Evolutionary conservation across 2,888 invertebrate species (phyloP), one percentile per base, ranked within the genome.

Genomic region (Geophilus truncorum): DNA sequence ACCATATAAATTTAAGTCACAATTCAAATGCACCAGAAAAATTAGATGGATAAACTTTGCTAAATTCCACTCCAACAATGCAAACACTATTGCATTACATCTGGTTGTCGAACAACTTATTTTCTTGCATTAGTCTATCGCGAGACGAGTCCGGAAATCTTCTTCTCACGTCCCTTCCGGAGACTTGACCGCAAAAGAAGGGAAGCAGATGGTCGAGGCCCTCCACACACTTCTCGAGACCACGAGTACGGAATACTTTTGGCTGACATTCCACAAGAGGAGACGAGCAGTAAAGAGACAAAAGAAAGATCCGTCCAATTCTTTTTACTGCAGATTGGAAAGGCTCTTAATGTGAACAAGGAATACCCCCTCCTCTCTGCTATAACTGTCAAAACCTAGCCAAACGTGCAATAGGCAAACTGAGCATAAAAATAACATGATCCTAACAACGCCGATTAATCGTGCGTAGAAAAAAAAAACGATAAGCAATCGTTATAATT

Each of bases 221-320:
- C 57, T 23, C 40, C 57, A 21, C 57, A 57, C 57, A 21, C 12
- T 18, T 23, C 57, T 57, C 23, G 21, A 18, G 15, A 57, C 21
- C 57, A 57, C 57, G 57, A 57, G 57, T 57, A 23, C 21, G 10
- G 57, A 57, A 57, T 57, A 57, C 21, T 57, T 57, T 57, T 57
- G 57, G 57, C 57, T 57, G 57, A 57, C 57, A 57, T 57, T 57
- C 57, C 57, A 57, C 21, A 7, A 57, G 57, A 57, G 57, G 57
- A 57, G 57, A 57, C 4, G 21, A 57, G 57, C 57, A 18, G 57
- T 57, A 57, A 57, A 57, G 57, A 57, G 57, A 57, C 57, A 57
- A 57, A 57, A 57, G 57, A 57, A 57, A 57, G 57, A 57, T 57
- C 57, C 57, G 57, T 57, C 57, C 57, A 57, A 57, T 57, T 57